Base-by-base conservation (phyloP, 2,797 vertebrate species). In the Sparus aurata region DNA sequence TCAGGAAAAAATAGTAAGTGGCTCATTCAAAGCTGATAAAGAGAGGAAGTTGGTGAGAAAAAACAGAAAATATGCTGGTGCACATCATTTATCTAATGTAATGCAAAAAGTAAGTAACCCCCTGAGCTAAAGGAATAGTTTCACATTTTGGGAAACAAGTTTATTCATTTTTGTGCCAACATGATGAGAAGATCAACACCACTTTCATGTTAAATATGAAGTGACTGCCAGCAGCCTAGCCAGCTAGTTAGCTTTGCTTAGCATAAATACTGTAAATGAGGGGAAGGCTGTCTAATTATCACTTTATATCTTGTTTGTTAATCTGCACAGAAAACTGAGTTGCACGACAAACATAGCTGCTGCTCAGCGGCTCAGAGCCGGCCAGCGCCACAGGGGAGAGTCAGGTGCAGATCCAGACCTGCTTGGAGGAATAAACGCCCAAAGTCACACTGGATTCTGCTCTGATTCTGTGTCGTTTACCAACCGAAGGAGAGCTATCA, bases 21-120 rank as follows among this genome's bases (percentile, higher is more conserved):
- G 63, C 47, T 63, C 5, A 49, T 63, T 73, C 18, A 49, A 34
- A 50, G 59, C 12, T 12, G 50, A 49, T 27, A n/a, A n/a, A n/a
- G 27, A 27, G 13, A 45, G 17, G 41, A 41, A 20, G 17, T 17
- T 53, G n/a, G 12, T 17, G 12, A 11, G 22, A 23, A 25, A 43
- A 63, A 60, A 43, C 1, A 8, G 3, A 52, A 23, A 22, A 4
- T 3, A 45, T 13, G 20, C 6, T 13, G 17, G 47, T 47, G 1
- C 22, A 38, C n/a, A 45, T 34, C 50, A 34, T 54, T 54, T 38
- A 18, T 47, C 62, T 34, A 47, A 64, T 64, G 13, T 7, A 7
- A 22, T 12, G 18, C 5, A n/a, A 54, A 60, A 27, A 61, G 12
- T 1, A 59, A 25, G 11, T 25, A 17, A 27, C 1, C 22, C 18